A percentile compares a stretch with the other conserved stretches of the same genome.
These are phyloP conservation scores for Merodon equestris DNA, from an alignment of 2,888 invertebrate genomes.

Conservation along the genomic window DNA sequence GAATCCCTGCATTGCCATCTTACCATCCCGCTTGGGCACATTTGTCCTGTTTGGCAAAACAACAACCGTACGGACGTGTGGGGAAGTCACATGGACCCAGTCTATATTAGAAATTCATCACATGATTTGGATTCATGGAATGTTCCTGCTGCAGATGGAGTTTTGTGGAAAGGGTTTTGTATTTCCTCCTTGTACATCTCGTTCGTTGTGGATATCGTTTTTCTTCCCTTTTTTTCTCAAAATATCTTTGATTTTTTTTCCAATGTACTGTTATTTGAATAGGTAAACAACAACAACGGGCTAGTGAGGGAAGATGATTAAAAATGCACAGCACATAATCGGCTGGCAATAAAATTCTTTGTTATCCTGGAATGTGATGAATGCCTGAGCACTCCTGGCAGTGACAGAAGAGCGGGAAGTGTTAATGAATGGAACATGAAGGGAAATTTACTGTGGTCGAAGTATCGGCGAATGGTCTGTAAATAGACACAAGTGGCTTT, in stretches of 20 bases:
- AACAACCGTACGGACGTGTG: slow-evolving; percentile 8
- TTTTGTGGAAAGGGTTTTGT: slow-evolving; percentile 29
- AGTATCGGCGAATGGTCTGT: neutral
- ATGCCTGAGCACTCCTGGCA: slow-evolving; percentile 3
- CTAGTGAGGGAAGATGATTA: slow-evolving; percentile 7
- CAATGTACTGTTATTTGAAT: slow-evolving; percentile 43
- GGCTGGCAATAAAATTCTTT: slow-evolving; percentile 41
- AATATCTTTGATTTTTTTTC: slow-evolving; percentile 10
- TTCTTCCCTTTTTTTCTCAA: neutral
- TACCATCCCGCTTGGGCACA: slow-evolving; percentile 14
- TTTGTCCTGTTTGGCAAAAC: slow-evolving; percentile 48
- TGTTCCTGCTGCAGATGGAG: slow-evolving; percentile 61
- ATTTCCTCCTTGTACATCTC: neutral
- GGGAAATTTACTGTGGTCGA: neutral
- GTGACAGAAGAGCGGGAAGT: slow-evolving; percentile 13
- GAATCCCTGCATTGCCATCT: slow-evolving; percentile 9
- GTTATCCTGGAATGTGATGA: slow-evolving; percentile 15
- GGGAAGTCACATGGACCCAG: slow-evolving; percentile 23
- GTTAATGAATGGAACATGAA: slow-evolving; percentile 31
- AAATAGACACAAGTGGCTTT: neutral
- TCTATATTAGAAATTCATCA: slow-evolving; percentile 63
- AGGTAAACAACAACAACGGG: slow-evolving; percentile 25
- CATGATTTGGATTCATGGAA: slow-evolving; percentile 63
- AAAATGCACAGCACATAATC: slow-evolving; percentile 40
- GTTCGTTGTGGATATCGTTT: neutral